Evolutionary conservation across 2,888 invertebrate species (phyloP).

Genomic region (Standfussiana lucernea): DNA sequence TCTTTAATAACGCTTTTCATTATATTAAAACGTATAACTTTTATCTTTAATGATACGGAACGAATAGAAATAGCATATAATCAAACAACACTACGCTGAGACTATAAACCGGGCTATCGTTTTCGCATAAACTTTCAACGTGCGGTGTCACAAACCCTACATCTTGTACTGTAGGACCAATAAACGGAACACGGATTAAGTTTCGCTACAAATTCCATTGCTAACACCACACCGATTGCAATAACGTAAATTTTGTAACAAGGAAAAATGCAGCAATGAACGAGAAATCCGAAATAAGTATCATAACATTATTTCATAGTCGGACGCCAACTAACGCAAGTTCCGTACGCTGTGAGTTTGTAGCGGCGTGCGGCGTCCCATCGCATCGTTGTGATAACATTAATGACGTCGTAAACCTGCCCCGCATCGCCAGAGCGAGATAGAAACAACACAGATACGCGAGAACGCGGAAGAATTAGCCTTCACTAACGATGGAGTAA

Average conservation of each 20-base stretch:
- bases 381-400: constrained; percentile 81
- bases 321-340: constrained; percentile 64
- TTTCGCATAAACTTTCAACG: constrained; percentile 59
- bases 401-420: constrained; percentile 88
- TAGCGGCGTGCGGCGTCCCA: constrained; percentile 73
- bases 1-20: constrained; percentile 47
- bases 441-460: constrained; percentile 80
- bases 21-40: constrained; percentile 61
- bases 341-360: constrained; percentile 74
- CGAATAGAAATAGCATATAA: constrained; percentile 68
- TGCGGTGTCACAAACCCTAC: constrained; percentile 37
- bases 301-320: constrained; percentile 61
- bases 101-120: constrained; percentile 57
- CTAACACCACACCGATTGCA: neutral
- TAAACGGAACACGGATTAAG: constrained; percentile 42
- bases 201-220: constrained; percentile 49
- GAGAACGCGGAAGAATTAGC: constrained; percentile 89
- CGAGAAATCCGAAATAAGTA: constrained; percentile 43
- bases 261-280: constrained; percentile 49
- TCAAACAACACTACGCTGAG: constrained; percentile 47
- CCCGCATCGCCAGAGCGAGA: constrained; percentile 77
- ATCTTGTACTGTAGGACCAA: constrained; percentile 27
- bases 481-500: constrained; percentile 86
- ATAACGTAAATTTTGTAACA: constrained; percentile 20
- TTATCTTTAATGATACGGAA: constrained; percentile 64